A percentile compares a stretch with the other conserved stretches of the same genome.
Conservation (phyloP, 2,888 invertebrate species). For the Chaetogeoica ovagalla region DNA sequence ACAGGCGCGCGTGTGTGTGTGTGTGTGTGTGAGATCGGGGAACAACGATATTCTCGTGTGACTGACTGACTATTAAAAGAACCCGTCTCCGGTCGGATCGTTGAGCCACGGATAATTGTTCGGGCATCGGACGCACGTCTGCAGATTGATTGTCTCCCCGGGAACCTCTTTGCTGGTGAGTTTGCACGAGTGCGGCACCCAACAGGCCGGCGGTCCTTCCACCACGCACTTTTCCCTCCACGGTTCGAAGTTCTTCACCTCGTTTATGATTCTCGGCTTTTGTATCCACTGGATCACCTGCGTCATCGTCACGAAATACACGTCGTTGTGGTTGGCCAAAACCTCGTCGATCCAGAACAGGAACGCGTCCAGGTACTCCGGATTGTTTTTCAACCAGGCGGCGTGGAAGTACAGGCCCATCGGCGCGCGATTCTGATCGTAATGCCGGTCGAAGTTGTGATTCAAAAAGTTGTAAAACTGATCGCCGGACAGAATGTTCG, state of each 20-base stretch:
- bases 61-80: constrained; percentile 69
- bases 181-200: constrained; percentile 89
- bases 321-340: constrained; percentile 81
- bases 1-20: too few species aligned
- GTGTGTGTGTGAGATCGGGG: neutral
- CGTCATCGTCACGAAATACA: constrained; percentile 95
- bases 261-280: constrained; percentile 80
- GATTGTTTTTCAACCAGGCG: constrained; percentile 90
- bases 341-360: constrained; percentile 91
- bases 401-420: constrained; percentile 91
- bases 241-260: constrained; percentile 88
- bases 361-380: constrained; percentile 89
- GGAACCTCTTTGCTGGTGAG: constrained; percentile 90
- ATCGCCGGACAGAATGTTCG: constrained; percentile 87
- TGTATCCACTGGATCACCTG: constrained; percentile 96
- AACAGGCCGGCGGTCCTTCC: constrained; percentile 80
- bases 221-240: constrained; percentile 93
- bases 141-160: constrained; percentile 90
- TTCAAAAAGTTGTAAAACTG: constrained; percentile 93
- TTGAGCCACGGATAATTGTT: constrained; percentile 94
- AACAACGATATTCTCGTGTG: constrained; percentile 21
- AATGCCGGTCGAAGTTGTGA: constrained; percentile 90
- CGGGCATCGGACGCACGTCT: constrained; percentile 90
- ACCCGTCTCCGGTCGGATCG: constrained; percentile 87
- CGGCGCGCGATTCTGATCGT: constrained; percentile 86